A percentile compares a stretch with the other conserved stretches of the same genome.
Evolutionary conservation across 2,113 vertebrate genomes (phyloP).

Genomic region (Callipepla californica): DNA sequence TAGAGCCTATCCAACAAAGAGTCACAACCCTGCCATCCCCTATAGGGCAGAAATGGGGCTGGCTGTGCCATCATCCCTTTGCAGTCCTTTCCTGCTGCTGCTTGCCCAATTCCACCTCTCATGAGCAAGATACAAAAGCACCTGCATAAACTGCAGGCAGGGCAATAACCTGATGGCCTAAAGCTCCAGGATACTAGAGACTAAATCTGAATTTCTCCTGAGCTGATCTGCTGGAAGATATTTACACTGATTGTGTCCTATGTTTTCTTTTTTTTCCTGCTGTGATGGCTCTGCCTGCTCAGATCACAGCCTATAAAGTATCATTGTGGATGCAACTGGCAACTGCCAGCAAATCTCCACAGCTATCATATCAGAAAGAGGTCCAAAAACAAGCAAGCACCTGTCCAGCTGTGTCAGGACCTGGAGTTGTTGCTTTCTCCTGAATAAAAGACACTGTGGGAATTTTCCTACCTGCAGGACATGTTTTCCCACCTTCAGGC

Average conservation of each 20-base stretch:
- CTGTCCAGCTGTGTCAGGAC: not conserved
- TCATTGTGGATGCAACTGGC: not conserved
- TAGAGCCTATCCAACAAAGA: not conserved
- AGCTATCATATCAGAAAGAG: not conserved
- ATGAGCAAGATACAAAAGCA: not conserved
- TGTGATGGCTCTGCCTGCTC: not conserved
- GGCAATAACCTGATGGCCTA: not conserved
- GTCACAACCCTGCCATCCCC: not conserved
- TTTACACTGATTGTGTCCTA: not conserved
- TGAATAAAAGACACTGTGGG: not conserved
- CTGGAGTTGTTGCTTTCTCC: not conserved
- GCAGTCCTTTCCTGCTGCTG: not conserved
- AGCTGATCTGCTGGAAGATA: not conserved
- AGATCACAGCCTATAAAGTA: not conserved
- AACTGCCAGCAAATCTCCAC: not conserved
- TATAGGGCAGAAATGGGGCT: not conserved
- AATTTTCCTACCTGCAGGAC: not conserved
- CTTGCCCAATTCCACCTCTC: not conserved
- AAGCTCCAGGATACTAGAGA: not conserved
- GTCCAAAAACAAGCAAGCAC: not conserved
- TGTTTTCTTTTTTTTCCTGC: not conserved
- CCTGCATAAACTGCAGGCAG: not conserved
- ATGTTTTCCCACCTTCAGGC: not conserved
- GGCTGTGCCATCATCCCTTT: not conserved
- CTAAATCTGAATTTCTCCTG: not conserved